Conservation (phyloP, 2,797 vertebrate species). For the Rhinella marina region DNA sequence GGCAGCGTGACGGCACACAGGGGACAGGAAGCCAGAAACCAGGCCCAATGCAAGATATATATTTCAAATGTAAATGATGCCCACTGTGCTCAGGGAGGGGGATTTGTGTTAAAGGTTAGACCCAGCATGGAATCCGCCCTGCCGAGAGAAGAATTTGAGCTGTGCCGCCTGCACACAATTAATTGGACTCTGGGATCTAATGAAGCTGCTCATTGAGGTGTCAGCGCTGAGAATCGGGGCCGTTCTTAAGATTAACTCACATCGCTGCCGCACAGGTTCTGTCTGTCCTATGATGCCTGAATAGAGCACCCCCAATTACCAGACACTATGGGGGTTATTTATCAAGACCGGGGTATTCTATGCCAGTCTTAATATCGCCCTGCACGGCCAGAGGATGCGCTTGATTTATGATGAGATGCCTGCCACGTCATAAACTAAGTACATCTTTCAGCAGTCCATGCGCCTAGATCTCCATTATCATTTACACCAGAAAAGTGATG, state of each 20-base stretch:
- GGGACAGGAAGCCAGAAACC: constrained; percentile 51
- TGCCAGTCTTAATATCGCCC: too few species aligned
- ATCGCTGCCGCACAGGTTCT: background rate
- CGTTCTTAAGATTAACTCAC: background rate
- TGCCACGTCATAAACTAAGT: too few species aligned
- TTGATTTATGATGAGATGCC: too few species aligned
- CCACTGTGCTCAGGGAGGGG: constrained; percentile 47
- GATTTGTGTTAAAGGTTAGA: constrained; percentile 57
- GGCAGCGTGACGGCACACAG: constrained; percentile 9
- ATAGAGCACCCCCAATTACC: background rate
- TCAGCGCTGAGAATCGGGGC: constrained; percentile 8
- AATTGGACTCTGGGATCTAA: constrained; percentile 52
- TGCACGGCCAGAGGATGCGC: too few species aligned
- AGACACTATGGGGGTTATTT: too few species aligned
- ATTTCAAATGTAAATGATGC: constrained; percentile 59
- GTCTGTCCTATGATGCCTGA: background rate
- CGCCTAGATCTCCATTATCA: too few species aligned
- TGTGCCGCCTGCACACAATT: constrained; percentile 30
- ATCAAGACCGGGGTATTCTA: too few species aligned
- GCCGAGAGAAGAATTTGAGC: constrained; percentile 28
- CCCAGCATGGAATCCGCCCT: constrained; percentile 48
- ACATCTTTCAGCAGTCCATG: too few species aligned
- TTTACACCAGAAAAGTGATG: too few species aligned
- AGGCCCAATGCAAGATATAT: constrained; percentile 43
- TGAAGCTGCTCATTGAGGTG: constrained; percentile 29